These are phyloP conservation scores for Phenganax marumi DNA, from an alignment of 92 coral and sea anemone genomes.

Conservation along the genomic window DNA sequence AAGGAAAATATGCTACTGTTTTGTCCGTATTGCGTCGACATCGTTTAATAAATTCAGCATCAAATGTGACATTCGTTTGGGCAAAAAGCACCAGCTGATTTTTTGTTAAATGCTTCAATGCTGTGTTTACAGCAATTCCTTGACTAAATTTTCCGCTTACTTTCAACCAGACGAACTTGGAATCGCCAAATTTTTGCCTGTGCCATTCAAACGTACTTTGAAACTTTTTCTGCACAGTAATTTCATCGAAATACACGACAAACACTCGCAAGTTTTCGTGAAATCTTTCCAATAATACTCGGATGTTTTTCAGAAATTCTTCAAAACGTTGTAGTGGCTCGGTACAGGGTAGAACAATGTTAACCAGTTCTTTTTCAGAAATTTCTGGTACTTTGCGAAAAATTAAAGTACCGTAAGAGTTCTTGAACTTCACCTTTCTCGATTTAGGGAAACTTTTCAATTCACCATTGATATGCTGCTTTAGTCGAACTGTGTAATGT, in stretches of 20 bases:
- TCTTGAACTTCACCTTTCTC: slow-evolving; percentile 81
- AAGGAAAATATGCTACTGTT: slow-evolving; percentile 81
- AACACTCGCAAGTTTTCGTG: slow-evolving; percentile 72
- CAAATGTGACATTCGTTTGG: slow-evolving; percentile 73
- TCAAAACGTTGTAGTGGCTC: slow-evolving; percentile 74
- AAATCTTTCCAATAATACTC: slow-evolving; percentile 66
- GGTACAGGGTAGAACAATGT: slow-evolving; percentile 78
- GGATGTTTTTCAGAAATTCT: slow-evolving; percentile 71
- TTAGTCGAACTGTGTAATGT: slow-evolving; percentile 77
- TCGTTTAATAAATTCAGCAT: slow-evolving; percentile 75
- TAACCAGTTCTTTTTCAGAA: slow-evolving; percentile 59
- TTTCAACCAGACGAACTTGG: slow-evolving; percentile 82
- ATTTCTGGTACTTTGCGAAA: slow-evolving; percentile 65
- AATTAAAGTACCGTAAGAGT: slow-evolving; percentile 79
- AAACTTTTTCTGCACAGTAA: slow-evolving; percentile 62
- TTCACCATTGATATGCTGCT: slow-evolving; percentile 51
- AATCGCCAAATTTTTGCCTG: slow-evolving; percentile 63
- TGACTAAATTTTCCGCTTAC: slow-evolving; percentile 76
- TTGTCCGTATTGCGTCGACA: slow-evolving; percentile 76
- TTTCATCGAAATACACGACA: slow-evolving; percentile 77
- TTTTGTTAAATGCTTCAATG: slow-evolving; percentile 74
- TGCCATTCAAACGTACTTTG: slow-evolving; percentile 61
- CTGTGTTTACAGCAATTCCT: slow-evolving; percentile 71
- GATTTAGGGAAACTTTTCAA: slow-evolving; percentile 78
- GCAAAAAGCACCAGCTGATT: slow-evolving; percentile 75